Evolutionary conservation across 1,140 invertebrate species (phyloP).

Genomic region (Cepaea nemoralis): DNA sequence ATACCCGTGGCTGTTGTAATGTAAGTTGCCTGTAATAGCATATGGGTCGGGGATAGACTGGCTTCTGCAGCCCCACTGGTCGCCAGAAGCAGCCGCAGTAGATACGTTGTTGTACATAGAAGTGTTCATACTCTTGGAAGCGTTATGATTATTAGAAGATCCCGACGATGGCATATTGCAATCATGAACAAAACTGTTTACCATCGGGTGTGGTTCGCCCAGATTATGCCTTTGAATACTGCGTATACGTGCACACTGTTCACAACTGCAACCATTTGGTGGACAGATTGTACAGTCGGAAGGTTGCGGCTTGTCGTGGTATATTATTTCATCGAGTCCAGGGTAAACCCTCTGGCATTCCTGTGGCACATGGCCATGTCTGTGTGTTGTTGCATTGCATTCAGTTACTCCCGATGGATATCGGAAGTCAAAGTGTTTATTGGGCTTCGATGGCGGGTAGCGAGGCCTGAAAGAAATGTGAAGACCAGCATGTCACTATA

Average conservation of each 20-base stretch:
- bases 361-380: neutral
- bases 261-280: neutral
- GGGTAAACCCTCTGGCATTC: neutral
- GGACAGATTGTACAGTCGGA: neutral
- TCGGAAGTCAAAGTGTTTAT: constrained; percentile 4
- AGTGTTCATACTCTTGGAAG: neutral
- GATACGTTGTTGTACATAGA: neutral
- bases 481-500: neutral
- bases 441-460: constrained; percentile 1
- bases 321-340: neutral
- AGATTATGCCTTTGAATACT: neutral
- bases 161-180: neutral
- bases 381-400: neutral
- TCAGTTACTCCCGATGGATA: constrained; percentile 11
- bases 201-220: neutral
- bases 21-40: neutral
- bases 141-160: neutral
- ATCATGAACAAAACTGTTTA: neutral
- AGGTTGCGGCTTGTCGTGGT: neutral
- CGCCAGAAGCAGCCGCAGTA: neutral
- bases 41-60: neutral
- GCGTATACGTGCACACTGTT: neutral
- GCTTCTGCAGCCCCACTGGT: neutral
- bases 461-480: neutral
- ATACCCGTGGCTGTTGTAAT: neutral